A percentile compares a stretch with the other conserved stretches of the same genome.
Conservation (phyloP, 2,797 vertebrate species). For the Channa striata region DNA sequence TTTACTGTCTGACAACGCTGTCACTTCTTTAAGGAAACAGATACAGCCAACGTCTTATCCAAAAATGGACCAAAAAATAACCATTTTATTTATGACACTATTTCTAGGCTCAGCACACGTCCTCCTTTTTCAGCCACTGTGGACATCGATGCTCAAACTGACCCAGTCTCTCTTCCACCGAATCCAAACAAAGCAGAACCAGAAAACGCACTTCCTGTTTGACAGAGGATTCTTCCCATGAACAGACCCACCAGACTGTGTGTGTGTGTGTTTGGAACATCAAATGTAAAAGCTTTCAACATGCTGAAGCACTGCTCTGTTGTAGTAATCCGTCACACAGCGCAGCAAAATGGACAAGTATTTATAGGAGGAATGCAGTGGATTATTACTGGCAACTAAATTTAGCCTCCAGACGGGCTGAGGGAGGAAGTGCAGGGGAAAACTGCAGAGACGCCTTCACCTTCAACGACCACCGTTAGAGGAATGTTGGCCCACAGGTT, state of each 20-base stretch:
- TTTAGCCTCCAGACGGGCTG: not conserved
- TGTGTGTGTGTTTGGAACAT: conserved; percentile 16
- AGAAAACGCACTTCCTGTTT: conserved; percentile 46
- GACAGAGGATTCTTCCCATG: conserved; percentile 11
- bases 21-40: too few species aligned
- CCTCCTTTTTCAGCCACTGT: not conserved
- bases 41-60: too few species aligned
- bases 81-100: not conserved
- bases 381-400: conserved; percentile 7
- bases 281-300: conserved; percentile 32
- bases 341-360: conserved; percentile 13
- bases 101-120: not conserved
- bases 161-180: not conserved
- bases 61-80: too few species aligned
- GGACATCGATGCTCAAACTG: not conserved
- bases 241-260: conserved; percentile 18
- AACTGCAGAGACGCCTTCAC: not conserved
- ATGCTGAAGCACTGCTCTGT: conserved; percentile 30
- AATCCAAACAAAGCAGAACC: conserved; percentile 33
- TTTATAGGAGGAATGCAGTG: conserved; percentile 24
- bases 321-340: conserved; percentile 26
- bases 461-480: too few species aligned
- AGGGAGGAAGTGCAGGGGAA: not conserved
- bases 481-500: too few species aligned
- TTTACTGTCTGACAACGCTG: too few species aligned